phyloP scores from a whole-genome alignment of 2,113 vertebrate genomes.

The Pelecanus crispus region DNA sequence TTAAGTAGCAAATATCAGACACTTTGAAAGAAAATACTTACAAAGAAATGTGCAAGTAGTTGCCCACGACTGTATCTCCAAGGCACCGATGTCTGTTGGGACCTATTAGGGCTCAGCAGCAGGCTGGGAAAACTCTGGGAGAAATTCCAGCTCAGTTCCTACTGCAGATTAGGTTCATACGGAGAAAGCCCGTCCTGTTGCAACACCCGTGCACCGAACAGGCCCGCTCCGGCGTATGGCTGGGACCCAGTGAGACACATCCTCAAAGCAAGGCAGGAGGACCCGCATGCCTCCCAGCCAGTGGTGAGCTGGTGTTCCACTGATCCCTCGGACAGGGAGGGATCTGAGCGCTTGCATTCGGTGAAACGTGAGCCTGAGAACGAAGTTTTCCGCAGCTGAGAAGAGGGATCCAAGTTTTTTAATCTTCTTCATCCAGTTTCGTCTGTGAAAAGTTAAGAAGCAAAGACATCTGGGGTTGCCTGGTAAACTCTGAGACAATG shows the following conservation, averaged over 20 bases:
- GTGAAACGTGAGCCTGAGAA: background rate
- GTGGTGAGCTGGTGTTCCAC: background rate
- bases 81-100: background rate
- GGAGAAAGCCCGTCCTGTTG: background rate
- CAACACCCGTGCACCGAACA: rapidly evolving
- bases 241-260: rapidly evolving
- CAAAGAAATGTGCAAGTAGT: background rate
- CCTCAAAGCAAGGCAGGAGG: background rate
- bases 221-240: rapidly evolving
- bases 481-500: background rate
- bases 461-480: background rate
- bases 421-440: background rate
- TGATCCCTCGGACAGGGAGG: background rate
- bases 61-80: background rate
- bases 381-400: background rate
- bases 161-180: rapidly evolving
- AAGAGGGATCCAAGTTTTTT: background rate
- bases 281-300: rapidly evolving
- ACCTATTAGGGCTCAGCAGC: background rate
- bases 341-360: rapidly evolving
- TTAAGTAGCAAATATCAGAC: background rate
- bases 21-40: background rate
- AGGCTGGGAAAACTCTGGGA: background rate
- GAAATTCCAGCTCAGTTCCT: background rate
- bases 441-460: background rate